These are phyloP conservation scores for Paratilapia polleni DNA, from an alignment of 2,113 vertebrate genomes.

Conservation along the genomic window DNA sequence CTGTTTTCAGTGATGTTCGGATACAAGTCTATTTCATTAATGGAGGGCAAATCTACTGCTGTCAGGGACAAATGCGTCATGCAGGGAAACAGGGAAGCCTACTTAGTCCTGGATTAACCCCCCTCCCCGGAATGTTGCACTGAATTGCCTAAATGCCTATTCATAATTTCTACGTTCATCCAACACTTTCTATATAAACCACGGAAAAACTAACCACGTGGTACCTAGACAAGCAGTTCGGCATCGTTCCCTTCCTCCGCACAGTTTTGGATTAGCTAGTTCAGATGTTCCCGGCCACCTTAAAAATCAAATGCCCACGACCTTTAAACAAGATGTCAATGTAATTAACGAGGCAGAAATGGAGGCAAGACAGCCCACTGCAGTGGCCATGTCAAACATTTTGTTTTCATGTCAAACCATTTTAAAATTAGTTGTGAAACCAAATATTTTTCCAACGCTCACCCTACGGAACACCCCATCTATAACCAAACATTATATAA, in stretches of 20 bases:
- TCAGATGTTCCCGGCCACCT: conserved; percentile 24
- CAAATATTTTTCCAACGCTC: not conserved
- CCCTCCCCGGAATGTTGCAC: not conserved
- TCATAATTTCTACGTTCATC: not conserved
- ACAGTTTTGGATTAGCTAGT: conserved; percentile 10
- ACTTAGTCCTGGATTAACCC: not conserved
- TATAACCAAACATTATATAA: not conserved
- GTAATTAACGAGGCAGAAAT: not conserved
- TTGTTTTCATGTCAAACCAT: not conserved
- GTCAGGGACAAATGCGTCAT: conserved; percentile 58
- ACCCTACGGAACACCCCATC: not conserved
- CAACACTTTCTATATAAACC: not conserved
- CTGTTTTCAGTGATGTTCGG: not conserved
- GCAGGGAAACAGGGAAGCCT: conserved; percentile 63
- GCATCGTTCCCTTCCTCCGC: not conserved
- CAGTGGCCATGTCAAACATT: not conserved
- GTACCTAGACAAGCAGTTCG: conserved; percentile 1
- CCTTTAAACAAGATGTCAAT: not conserved
- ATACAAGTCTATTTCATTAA: not conserved
- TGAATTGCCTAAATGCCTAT: not conserved
- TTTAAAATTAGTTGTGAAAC: not conserved
- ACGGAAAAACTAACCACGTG: not conserved
- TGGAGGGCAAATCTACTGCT: conserved; percentile 29
- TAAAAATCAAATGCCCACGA: not conserved
- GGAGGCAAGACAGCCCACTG: not conserved